Percentiles rank a stretch among this genome's conserved stretches.
Evolutionary conservation across 2,888 invertebrate genomes (phyloP).

Genomic region (Gasteruption jaculator): DNA sequence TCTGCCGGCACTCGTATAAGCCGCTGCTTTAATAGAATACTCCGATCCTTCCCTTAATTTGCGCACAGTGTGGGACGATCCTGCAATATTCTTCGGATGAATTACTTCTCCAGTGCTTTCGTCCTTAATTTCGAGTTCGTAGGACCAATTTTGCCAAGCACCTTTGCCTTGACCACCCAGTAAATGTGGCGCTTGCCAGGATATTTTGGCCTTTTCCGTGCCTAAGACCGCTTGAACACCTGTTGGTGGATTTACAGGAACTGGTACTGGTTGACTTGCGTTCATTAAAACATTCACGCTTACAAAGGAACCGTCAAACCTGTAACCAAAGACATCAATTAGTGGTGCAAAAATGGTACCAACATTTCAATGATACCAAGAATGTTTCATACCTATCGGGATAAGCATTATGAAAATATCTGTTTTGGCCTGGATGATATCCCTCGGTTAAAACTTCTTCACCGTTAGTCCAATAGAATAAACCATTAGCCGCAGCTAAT

Average conservation of each 20-base stretch:
- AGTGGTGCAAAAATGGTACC: neutral
- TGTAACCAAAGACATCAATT: conserved; percentile 11
- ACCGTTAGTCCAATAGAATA: conserved; percentile 86
- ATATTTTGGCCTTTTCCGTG: conserved; percentile 68
- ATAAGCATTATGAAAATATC: conserved; percentile 75
- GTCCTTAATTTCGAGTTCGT: conserved; percentile 68
- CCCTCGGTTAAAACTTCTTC: conserved; percentile 74
- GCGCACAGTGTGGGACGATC: conserved; percentile 63
- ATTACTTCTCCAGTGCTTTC: conserved; percentile 49
- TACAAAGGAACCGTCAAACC: conserved; percentile 53
- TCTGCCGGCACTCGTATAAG: conserved; percentile 69
- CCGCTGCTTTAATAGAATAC: conserved; percentile 76
- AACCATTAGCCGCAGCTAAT: conserved; percentile 69
- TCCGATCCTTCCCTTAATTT: conserved; percentile 70
- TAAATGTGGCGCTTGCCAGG: conserved; percentile 78
- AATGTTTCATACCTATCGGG: conserved; percentile 53
- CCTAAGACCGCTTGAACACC: conserved; percentile 79
- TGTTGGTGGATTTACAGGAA: conserved; percentile 74
- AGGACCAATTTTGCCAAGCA: conserved; percentile 73
- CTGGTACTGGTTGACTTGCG: conserved; percentile 72
- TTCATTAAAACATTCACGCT: conserved; percentile 50
- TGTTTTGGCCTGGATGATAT: conserved; percentile 64
- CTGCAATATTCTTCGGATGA: conserved; percentile 54
- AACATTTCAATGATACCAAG: neutral
- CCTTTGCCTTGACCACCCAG: conserved; percentile 65